Base-by-base conservation (phyloP, 2,888 invertebrate genomes). In the Orchestes rusci region DNA sequence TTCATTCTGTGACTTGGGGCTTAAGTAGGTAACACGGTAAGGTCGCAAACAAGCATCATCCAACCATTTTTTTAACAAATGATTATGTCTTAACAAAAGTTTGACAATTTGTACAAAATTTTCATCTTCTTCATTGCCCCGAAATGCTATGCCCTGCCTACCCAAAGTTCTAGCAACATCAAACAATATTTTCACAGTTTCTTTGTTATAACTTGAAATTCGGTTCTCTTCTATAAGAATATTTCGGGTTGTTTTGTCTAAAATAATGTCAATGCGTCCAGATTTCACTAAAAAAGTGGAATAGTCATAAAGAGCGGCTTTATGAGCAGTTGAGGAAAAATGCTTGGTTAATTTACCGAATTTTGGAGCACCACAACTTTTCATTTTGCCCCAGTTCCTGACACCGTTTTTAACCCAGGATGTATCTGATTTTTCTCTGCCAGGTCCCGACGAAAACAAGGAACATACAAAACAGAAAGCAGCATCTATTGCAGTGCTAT, bases 301-400 rank as follows among this genome's bases (percentile, higher is more conserved):
- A 42, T 35, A 35, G 12, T 42, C 30, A n/a, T 4, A 28, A 15
- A 18, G 35, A 28, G 36, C 18, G 8, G 42, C 28, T 10, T 34
- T 35, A 23, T 35, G 42, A 16, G 34, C n/a, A 2, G 7, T 16
- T 3, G 28, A 42, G 17, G 3, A 7, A 30, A 42, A 28, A 34
- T 42, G 36, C 3, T 20, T 16, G 3, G 17, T 16, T 27, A 42
- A 19, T 17, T 42, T 42, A 29, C 42, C 42, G 10, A 5, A 3
- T 16, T 42, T 42, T 8, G 27, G 8, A 10, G 15, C 10, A 3
- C 42, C 36, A 12, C 23, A 19, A 13, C 36, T 36, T 36, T 36
- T 36, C 36, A 42, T 42, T 28, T 42, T 42, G 3, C 42, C 15
- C 36, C 42, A 42, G 12, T 27, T 42, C 30, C 16, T 34, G 4